Conservation (phyloP, 2,113 vertebrate genomes). For the Pomatorhinus ruficollis region DNA sequence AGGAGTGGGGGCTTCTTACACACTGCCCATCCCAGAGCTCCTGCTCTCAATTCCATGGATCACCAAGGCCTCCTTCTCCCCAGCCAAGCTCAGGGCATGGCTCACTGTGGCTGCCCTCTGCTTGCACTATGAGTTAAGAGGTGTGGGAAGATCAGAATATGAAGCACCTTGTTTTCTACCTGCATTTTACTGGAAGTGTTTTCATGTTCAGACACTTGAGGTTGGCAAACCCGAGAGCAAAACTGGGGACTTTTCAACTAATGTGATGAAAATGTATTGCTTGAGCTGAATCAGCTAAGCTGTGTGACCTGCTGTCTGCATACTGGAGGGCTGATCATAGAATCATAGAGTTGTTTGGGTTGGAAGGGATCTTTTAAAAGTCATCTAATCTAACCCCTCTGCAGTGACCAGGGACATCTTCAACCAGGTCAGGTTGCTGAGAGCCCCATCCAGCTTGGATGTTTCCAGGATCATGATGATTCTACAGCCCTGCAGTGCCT, state of each 20-base stretch:
- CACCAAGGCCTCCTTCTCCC: neutral
- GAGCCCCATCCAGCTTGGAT: neutral
- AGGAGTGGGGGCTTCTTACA: rapidly evolving
- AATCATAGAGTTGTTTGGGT: neutral
- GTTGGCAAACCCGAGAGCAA: neutral
- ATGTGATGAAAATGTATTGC: neutral
- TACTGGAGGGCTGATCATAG: neutral
- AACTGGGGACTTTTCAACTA: neutral
- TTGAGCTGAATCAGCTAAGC: neutral
- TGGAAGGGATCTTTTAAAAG: neutral
- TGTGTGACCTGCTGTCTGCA: neutral
- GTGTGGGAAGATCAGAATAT: neutral
- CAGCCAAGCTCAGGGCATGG: neutral
- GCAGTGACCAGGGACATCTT: neutral
- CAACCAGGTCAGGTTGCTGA: neutral
- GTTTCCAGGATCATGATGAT: neutral
- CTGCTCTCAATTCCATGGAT: neutral
- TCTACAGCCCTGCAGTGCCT: neutral
- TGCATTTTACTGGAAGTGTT: neutral
- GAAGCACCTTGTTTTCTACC: neutral
- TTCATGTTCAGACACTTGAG: neutral
- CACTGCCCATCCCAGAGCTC: neutral
- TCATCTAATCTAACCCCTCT: neutral
- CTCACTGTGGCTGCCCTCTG: neutral
- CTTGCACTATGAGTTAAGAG: neutral